These are phyloP conservation scores for Palythoa heliodiscus DNA, from an alignment of 92 coral and sea anemone species.

Conservation along the genomic window DNA sequence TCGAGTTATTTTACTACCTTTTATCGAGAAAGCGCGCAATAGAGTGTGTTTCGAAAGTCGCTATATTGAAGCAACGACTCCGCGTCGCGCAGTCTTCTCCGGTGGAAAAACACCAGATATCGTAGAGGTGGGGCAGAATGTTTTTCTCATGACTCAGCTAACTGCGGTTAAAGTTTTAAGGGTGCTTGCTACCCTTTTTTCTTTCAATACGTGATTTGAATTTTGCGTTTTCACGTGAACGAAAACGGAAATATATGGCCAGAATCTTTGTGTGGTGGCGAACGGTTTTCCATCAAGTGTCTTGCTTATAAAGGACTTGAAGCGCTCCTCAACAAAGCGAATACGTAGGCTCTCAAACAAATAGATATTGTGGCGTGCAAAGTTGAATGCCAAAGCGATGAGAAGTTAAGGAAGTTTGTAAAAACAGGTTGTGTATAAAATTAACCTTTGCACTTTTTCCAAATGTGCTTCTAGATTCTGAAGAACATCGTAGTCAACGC, in stretches of 20 bases:
- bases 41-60: slow-evolving; percentile 28
- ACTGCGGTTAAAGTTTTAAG: slow-evolving; percentile 24
- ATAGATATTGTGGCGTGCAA: slow-evolving; percentile 7
- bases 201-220: slow-evolving; percentile 24
- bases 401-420: neutral
- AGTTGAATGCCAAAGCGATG: neutral
- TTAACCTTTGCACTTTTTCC: neutral
- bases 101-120: slow-evolving; percentile 17
- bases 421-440: neutral
- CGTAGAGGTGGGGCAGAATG: slow-evolving; percentile 22
- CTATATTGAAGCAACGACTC: slow-evolving; percentile 39
- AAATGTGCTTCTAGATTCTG: neutral
- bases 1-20: neutral
- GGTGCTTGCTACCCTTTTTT: neutral
- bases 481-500: neutral
- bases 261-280: slow-evolving; percentile 18
- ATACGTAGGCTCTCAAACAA: neutral
- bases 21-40: neutral
- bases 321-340: neutral
- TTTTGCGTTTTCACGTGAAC: slow-evolving; percentile 22
- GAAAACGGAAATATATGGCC: slow-evolving; percentile 21
- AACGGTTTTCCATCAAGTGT: slow-evolving; percentile 2
- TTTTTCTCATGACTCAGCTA: slow-evolving; percentile 42
- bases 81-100: slow-evolving; percentile 8
- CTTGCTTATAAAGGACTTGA: slow-evolving; percentile 5